Evolutionary conservation across 2,888 invertebrate genomes (phyloP).

Genomic region (Spilarctia lutea): DNA sequence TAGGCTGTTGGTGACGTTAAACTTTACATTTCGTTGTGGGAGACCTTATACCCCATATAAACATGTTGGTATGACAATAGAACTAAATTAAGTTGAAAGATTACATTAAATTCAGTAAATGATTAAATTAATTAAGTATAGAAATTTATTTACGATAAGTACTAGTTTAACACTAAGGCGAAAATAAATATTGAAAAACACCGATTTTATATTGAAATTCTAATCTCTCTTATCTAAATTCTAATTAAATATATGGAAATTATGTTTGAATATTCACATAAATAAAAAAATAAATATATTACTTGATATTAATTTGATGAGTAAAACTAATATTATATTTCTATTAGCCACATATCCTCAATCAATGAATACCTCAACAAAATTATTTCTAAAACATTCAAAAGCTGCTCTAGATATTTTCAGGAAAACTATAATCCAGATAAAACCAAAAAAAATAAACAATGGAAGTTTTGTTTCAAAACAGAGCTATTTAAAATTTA

Average conservation of each 20-base stretch:
- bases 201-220: too few relatives aligned
- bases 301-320: too few relatives aligned
- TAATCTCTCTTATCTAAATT: too few relatives aligned
- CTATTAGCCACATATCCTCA: background rate
- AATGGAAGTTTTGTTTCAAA: too few relatives aligned
- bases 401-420: background rate
- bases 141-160: too few relatives aligned
- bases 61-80: background rate
- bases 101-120: background rate
- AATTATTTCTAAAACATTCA: background rate
- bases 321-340: background rate
- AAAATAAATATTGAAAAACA: too few relatives aligned
- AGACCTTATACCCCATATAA: background rate
- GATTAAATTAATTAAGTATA: too few relatives aligned
- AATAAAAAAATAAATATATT: too few relatives aligned
- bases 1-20: constrained; percentile 33
- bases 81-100: background rate
- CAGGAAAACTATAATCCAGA: background rate
- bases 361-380: background rate
- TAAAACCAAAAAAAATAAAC: background rate
- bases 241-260: too few relatives aligned
- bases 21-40: background rate
- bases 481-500: too few relatives aligned
- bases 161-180: too few relatives aligned
- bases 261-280: too few relatives aligned